A percentile compares a stretch with the other conserved stretches of the same genome.
These are phyloP conservation scores for Enteromius paludinosus DNA, from an alignment of 2,797 vertebrate genomes.

Conservation along the genomic window DNA sequence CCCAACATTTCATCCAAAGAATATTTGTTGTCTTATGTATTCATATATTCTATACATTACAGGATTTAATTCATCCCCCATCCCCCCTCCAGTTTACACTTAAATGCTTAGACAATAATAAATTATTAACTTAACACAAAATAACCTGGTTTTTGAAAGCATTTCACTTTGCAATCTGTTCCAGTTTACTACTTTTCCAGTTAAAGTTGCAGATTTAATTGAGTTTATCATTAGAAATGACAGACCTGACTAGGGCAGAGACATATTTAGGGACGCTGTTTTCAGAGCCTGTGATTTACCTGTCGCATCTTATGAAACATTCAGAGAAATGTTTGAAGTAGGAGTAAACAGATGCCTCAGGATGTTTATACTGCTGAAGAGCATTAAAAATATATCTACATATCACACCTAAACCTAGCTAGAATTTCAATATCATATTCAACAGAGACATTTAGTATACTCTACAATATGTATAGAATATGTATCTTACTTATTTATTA, in stretches of 20 bases:
- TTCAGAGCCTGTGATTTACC: conserved; percentile 23
- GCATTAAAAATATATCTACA: conserved; percentile 37
- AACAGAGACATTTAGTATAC: background rate
- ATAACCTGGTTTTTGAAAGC: background rate
- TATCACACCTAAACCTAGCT: conserved; percentile 18
- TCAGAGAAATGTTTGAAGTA: conserved; percentile 32
- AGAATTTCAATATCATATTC: conserved; percentile 27
- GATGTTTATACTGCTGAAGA: conserved; percentile 30
- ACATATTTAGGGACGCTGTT: conserved; percentile 6
- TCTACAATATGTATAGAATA: background rate
- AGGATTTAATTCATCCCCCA: background rate
- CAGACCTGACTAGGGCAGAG: background rate
- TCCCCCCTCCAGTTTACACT: background rate
- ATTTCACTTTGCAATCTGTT: background rate
- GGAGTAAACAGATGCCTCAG: conserved; percentile 31
- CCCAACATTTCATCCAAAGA: background rate
- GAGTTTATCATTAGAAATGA: conserved; percentile 12
- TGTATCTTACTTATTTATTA: background rate
- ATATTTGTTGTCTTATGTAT: background rate
- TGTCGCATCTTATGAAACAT: conserved; percentile 36
- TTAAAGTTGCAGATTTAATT: conserved; percentile 24
- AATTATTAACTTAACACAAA: background rate
- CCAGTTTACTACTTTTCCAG: background rate
- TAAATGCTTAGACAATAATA: background rate
- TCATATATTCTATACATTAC: background rate